Conservation (phyloP, 2,888 invertebrate genomes). For the Caenorhabditis virilis region DNA sequence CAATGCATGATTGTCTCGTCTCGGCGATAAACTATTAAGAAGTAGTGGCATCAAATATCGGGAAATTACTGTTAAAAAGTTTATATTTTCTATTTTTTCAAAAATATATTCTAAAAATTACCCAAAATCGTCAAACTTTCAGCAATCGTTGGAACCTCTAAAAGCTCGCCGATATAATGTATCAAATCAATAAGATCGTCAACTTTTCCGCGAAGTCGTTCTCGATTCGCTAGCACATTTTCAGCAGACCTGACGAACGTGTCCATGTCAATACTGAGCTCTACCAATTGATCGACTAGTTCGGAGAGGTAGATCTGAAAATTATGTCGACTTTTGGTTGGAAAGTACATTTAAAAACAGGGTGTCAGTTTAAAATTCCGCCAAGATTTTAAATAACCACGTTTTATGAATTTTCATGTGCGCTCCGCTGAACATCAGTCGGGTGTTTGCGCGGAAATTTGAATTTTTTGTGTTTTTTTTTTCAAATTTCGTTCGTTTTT, state of each 20-base stretch:
- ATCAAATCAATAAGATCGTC: constrained; percentile 80
- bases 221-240: constrained; percentile 78
- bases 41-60: constrained; percentile 44
- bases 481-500: no score
- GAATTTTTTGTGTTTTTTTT: no score
- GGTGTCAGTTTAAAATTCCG: no score
- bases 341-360: no score
- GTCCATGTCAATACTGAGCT: constrained; percentile 92
- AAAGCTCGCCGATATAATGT: constrained; percentile 51
- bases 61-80: constrained; percentile 15
- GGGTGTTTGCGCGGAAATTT: no score
- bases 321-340: no score
- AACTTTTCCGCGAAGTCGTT: constrained; percentile 71
- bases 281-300: constrained; percentile 97
- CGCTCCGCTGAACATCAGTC: no score
- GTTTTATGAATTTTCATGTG: no score
- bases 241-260: constrained; percentile 86
- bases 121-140: constrained; percentile 36
- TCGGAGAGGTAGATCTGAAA: constrained; percentile 94
- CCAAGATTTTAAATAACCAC: no score
- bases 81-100: background rate
- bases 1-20: constrained; percentile 49
- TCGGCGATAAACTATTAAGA: constrained; percentile 38
- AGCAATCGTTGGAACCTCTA: constrained; percentile 41
- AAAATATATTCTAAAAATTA: constrained; percentile 1